phyloP scores from a whole-genome alignment of 2,113 vertebrate species.

The Poeciliopsis retropinna region DNA sequence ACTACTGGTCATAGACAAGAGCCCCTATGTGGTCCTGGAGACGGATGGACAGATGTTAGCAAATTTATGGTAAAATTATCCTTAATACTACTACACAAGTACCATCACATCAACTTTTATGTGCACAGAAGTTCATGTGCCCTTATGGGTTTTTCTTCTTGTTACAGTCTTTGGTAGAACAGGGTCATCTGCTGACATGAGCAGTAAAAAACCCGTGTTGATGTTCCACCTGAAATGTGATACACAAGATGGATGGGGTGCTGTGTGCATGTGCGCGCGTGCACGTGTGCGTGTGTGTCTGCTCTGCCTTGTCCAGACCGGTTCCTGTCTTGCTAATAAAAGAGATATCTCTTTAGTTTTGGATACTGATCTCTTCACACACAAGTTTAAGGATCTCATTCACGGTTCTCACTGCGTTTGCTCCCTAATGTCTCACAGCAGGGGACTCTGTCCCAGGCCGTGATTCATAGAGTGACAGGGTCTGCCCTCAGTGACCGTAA shows the following conservation, averaged over 20 bases:
- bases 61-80: neutral
- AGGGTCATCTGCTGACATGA: conserved; percentile 53
- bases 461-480: conserved; percentile 81
- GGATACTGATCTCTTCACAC: conserved; percentile 74
- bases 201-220: conserved; percentile 52
- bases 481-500: conserved; percentile 70
- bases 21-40: too few species aligned
- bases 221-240: conserved; percentile 67
- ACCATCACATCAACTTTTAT: neutral
- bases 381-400: conserved; percentile 78
- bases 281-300: conserved; percentile 9
- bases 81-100: neutral
- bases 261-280: conserved; percentile 11
- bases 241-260: conserved; percentile 30
- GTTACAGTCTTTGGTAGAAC: conserved; percentile 42
- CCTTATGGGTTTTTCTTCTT: neutral
- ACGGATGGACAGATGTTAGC: neutral
- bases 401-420: conserved; percentile 80
- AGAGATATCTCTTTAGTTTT: conserved; percentile 76
- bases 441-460: conserved; percentile 65
- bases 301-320: conserved; percentile 62
- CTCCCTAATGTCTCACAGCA: conserved; percentile 81
- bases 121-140: neutral
- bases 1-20: too few species aligned
- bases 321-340: conserved; percentile 76